Base-by-base conservation (phyloP, 1,140 invertebrate species). In the Sycophila sp. region DNA sequence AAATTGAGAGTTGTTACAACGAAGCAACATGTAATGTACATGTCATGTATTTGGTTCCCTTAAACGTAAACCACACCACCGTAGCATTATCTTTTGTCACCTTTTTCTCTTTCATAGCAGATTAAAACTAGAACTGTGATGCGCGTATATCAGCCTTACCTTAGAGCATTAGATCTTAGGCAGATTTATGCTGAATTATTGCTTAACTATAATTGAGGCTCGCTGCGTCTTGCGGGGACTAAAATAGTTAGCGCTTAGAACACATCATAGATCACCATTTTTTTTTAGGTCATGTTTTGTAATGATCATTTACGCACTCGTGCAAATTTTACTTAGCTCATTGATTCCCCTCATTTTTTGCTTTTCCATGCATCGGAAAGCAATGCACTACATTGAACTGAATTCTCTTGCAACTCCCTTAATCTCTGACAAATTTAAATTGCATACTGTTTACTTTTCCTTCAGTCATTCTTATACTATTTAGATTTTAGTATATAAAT, bases 161-260 rank as follows among this genome's bases (percentile, higher is more conserved):
- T 45, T 68, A 68, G 65, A 59, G 28, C 36, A 26, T 59, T 68
- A 68, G 55, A 68, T 38, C 19, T 51, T 59, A 40, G 53, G 66
- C 53, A 69, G 56, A 60, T 68, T 36, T 17, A 49, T 55, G 49
- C 51, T 55, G 34, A 24, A 59, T n/a, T n/a, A n/a, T 68, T 59
- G 65, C 65, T 68, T 49, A 32, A 68, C 24, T 68, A 68, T n/a
- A n/a, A 11, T 26, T 34, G 7, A 69, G 32, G 30, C 56, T 69
- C 66, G 34, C 56, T 60, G 13, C 60, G 66, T 45, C 56, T 68
- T 60, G 42, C 60, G 38, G 56, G 42, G 36, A 59, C n/a, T 38
- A 22, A 60, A 69, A 32, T 68, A 68, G 36, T 59, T 68, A 67
- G 49, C 36, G 49, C 45, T 64, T 30, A 15, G 15, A 36, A n/a